Base-by-base conservation (phyloP, 1,140 invertebrate species). In the Orchestia grillus region DNA sequence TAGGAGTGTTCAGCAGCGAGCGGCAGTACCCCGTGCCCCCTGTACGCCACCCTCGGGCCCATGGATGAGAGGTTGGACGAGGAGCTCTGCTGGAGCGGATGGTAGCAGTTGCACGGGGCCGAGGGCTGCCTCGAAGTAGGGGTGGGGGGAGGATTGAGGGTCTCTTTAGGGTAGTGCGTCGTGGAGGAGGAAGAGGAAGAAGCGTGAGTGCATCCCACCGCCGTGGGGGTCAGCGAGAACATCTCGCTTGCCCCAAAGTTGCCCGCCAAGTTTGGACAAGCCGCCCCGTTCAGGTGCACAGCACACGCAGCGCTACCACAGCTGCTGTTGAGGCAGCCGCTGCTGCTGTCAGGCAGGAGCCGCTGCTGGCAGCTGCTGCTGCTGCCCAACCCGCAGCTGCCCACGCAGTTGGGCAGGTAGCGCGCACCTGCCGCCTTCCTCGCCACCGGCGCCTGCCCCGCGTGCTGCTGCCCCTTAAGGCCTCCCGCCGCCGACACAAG, bases 61-160 rank as follows among this genome's bases (percentile, higher is more conserved):
- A 94, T 47, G 36, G 95, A 96, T 95, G 95, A 96, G 95, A 42
- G 62, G 95, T 53, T 96, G 97, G 40, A 97, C 97, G 96, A 97
- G 97, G 87, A 97, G 96, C 62, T 97, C 97, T 45, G 97, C 97
- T 90, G 97, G 97, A 97, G 97, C 97, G 96, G 92, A 40, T 94
- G 44, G 92, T 94, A 94, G 44, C 92, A 94, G 44, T 45, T 94
- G 77, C 88, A 87, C 42, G 95, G 96, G 40, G 95, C 95, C 98
- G 98, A 3, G 98, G 98, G 96, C 53, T 62, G 91, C 91, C 98
- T 97, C 0, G 98, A 98, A 0, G 98, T 98, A 0, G 99, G 99
- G 97, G 98, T 98, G 0, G 99, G 99, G 6, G 99, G 99, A 77
- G 99, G 99, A 97, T 99, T 99, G 44, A 99, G 97, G 0, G 98